Evolutionary conservation across 2,797 vertebrate species (phyloP).

Genomic region (Lacerta bilineata): DNA sequence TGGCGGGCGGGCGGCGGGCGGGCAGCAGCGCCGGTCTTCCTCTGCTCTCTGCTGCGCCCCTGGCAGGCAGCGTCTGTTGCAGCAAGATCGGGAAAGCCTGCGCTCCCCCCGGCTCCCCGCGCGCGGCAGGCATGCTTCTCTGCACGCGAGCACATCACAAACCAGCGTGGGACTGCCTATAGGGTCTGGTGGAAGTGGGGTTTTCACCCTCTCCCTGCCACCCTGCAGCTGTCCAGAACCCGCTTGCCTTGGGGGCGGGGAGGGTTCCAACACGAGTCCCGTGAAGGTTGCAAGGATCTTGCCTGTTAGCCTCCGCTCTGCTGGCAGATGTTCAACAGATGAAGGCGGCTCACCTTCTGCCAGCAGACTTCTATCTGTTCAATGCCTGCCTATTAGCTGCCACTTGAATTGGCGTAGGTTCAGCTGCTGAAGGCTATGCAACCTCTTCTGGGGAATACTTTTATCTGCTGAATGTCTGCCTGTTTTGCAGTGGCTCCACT

Average conservation of each 20-base stretch:
- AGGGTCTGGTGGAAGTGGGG: neutral
- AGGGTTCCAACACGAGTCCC: neutral
- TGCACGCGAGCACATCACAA: neutral
- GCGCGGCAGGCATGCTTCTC: neutral
- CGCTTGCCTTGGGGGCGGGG: neutral
- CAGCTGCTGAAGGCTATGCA: too few species aligned
- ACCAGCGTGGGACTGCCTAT: neutral
- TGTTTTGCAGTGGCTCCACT: neutral
- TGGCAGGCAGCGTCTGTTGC: slow-evolving; percentile 6
- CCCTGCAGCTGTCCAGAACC: neutral
- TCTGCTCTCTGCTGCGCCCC: neutral
- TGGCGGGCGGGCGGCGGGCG: neutral
- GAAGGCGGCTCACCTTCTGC: neutral
- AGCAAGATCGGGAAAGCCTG: neutral
- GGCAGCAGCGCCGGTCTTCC: neutral
- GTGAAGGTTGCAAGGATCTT: too few species aligned
- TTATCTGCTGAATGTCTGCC: neutral
- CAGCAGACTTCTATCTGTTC: too few species aligned
- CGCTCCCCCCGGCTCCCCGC: neutral
- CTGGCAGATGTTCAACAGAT: neutral
- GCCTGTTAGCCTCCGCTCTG: neutral
- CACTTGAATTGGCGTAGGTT: too few species aligned
- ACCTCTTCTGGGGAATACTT: neutral
- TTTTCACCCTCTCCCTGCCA: neutral
- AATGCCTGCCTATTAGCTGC: neutral